phyloP scores from a whole-genome alignment of 2,888 invertebrate genomes.

The Ochlodes sylvanus region DNA sequence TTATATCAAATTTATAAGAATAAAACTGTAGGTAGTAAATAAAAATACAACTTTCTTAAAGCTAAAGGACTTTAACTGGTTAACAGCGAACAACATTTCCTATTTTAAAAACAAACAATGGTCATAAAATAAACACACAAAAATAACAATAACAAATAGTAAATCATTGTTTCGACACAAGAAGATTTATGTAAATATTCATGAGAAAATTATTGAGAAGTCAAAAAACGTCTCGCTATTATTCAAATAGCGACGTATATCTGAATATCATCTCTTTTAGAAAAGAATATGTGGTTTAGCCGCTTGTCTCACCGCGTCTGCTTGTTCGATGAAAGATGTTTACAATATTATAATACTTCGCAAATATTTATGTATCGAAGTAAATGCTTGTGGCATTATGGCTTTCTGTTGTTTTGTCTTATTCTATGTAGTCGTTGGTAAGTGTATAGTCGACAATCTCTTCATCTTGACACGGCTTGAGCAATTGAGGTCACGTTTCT shows the following conservation, averaged over 20 bases:
- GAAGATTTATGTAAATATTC: slow-evolving; percentile 42
- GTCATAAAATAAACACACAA: slow-evolving; percentile 37
- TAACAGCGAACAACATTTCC: neutral
- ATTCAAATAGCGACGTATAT: slow-evolving; percentile 38
- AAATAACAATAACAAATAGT: slow-evolving; percentile 35
- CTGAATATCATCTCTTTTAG: slow-evolving; percentile 38
- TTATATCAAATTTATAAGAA: no score
- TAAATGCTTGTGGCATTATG: no score
- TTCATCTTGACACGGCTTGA: no score
- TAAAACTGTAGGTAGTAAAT: no score
- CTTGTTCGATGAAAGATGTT: neutral
- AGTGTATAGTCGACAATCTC: no score
- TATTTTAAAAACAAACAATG: slow-evolving; percentile 32
- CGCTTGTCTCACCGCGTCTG: neutral
- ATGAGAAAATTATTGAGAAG: slow-evolving; percentile 45
- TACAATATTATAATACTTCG: no score
- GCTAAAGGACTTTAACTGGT: no score
- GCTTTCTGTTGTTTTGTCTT: no score
- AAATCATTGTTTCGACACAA: slow-evolving; percentile 37
- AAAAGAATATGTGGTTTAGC: slow-evolving; percentile 26
- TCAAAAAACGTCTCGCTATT: slow-evolving; percentile 42
- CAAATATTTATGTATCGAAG: no score
- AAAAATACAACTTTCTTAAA: no score
- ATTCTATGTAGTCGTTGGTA: no score
- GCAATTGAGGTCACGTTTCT: no score